A percentile compares a stretch with the other conserved stretches of the same genome.
phyloP scores from a whole-genome alignment of 1,140 invertebrate genomes.

The Aphidius gifuensis region DNA sequence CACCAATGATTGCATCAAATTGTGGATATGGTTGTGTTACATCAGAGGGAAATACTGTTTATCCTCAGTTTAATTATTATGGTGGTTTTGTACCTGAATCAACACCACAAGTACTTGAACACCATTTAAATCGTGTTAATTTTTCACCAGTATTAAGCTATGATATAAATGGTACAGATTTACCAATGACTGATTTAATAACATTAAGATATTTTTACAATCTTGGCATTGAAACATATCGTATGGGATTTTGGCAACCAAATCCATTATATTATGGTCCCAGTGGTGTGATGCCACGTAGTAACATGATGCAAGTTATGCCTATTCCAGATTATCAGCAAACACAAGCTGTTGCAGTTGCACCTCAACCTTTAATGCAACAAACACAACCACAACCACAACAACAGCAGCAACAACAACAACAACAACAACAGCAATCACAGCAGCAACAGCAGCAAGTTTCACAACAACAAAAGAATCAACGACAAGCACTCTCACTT shows the following conservation, averaged over 20 bases:
- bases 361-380: not conserved
- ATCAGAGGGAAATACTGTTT: constrained; percentile 15
- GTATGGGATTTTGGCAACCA: not conserved
- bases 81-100: not conserved
- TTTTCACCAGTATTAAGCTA: not conserved
- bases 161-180: not conserved
- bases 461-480: not conserved
- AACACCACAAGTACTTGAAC: not conserved
- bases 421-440: not conserved
- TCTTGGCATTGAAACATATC: constrained; percentile 59
- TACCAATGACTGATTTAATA: not conserved
- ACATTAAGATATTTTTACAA: constrained; percentile 61
- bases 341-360: not conserved
- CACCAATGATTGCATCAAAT: constrained; percentile 14
- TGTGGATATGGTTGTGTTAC: constrained; percentile 15
- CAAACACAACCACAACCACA: not conserved
- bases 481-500: too few relatives aligned
- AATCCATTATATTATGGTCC: not conserved
- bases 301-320: too few relatives aligned
- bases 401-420: not conserved
- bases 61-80: constrained; percentile 8
- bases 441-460: not conserved
- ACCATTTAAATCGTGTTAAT: not conserved
- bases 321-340: not conserved
- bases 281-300: not conserved